Evolutionary conservation across 2,797 vertebrate genomes (phyloP), one percentile per base, ranked within the genome.

Genomic region (Hyperoplus lanceolatus): DNA sequence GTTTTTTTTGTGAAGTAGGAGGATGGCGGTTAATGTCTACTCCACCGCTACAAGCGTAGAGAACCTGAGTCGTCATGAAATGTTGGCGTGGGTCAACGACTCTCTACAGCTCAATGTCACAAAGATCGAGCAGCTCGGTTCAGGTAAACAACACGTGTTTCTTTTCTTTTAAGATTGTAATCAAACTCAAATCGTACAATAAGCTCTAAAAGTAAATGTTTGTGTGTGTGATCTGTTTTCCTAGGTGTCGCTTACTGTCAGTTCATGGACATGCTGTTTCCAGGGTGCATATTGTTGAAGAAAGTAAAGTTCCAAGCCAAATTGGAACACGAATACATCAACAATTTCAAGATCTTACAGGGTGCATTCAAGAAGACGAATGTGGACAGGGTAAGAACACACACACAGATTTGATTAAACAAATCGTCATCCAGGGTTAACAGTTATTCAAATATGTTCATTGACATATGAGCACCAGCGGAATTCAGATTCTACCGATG

Each of bases 261-360:
- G 94, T 98, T 99, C 91, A 99, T 99, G 98, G 98, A 99, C 94
- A 99, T 99, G 96, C 92, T 99, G 81, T 99, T 99, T 92, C 98
- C 98, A 0, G 97, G 98, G 54, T 98, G 97, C 75, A 94, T 99
- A 76, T 92, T 97, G 87, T 84, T 99, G 87, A 97, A 97, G 87
- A 99, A 97, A 94, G 96, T 99, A 71, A 99, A 98, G 89, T 99
- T 98, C 84, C 97, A 97, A 53, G 97, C 97, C 57, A 97, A 97
- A 80, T 87, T 98, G 92, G 98, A 99, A 79, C 98, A 99, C 0
- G 98, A 99, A 84, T 98, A 96, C 84, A 99, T 99, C 87, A 96
- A 97, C 92, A 98, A 99, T 90, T 99, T 98, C 94, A 99, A 99
- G 91, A 97, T 99, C 90, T 92, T 99, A 76, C 98, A 99, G 93